A percentile compares a stretch with the other conserved stretches of the same genome.
phyloP scores from a whole-genome alignment of 2,797 vertebrate genomes.

The Scleropages formosus region DNA sequence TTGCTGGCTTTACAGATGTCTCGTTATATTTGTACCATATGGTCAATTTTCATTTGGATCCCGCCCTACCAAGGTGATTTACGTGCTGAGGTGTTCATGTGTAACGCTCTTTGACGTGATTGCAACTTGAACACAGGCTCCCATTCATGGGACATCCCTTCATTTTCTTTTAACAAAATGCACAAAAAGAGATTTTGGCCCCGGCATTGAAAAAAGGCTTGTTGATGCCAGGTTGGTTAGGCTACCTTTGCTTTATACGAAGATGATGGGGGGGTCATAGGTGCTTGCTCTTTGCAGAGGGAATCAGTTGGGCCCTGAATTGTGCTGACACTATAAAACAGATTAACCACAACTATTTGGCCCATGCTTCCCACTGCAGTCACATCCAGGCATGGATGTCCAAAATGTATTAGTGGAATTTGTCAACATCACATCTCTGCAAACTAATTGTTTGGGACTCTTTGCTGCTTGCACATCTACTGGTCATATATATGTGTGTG shows the following conservation, averaged over 20 bases:
- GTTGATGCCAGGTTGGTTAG: slow-evolving; percentile 11
- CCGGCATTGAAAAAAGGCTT: slow-evolving; percentile 11
- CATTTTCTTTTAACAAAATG: slow-evolving; percentile 52
- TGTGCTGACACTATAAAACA: not conserved
- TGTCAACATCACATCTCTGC: slow-evolving; percentile 24
- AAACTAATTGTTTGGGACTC: not conserved
- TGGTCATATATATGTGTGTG: no score
- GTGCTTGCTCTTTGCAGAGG: not conserved
- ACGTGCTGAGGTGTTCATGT: slow-evolving; percentile 56
- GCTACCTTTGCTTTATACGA: slow-evolving; percentile 16
- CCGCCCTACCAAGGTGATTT: slow-evolving; percentile 65
- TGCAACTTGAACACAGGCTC: slow-evolving; percentile 54
- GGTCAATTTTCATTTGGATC: slow-evolving; percentile 67
- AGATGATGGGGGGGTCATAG: not conserved
- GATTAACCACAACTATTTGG: not conserved
- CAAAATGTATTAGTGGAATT: slow-evolving; percentile 33
- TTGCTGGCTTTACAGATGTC: slow-evolving; percentile 34
- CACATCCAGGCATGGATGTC: not conserved
- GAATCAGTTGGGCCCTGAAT: not conserved
- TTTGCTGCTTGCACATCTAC: not conserved
- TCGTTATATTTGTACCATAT: slow-evolving; percentile 59
- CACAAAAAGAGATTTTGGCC: slow-evolving; percentile 14
- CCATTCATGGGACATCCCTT: slow-evolving; percentile 62
- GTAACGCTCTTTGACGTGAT: slow-evolving; percentile 65
- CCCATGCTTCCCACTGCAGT: not conserved